Evolutionary conservation across 2,797 vertebrate genomes (phyloP), one percentile per base, ranked within the genome.

Genomic region (Silurus lanzhouensis): DNA sequence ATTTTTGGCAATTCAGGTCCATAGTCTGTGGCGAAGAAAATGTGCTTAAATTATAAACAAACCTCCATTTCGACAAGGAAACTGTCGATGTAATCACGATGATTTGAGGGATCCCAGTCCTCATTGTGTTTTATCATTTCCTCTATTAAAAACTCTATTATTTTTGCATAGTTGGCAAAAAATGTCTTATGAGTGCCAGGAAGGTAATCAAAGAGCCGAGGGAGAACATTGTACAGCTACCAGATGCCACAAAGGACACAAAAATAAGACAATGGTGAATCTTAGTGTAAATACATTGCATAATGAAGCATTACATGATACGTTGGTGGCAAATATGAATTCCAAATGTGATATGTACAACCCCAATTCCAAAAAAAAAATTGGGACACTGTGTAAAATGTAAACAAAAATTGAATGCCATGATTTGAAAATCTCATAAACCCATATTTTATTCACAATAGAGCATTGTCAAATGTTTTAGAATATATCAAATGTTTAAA

Each of bases 51-150:
- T 76, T 13, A 44, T 38, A 10, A 57, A 79, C 85, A 78, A 77
- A 86, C 96, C 95, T 95, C 93, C 0, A 95, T 95, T 89, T 96
- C 95, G 66, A 82, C 80, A 82, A 97, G 93, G 90, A 96, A 97
- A 6, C 90, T 92, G 72, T 97, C 96, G 0, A 96, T 94, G 85
- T 92, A 97, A 90, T 97, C 96, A 1, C 93, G 91, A 64, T 96
- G 96, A 83, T 94, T 92, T n/a, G 84, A 88, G 1, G 95, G 92
- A 88, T 97, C 95, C 90, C 95, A 91, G 0, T 94, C 92, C 81
- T 92, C 91, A 88, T 91, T 93, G 89, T 97, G 96, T 76, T 92
- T 90, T 3, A 89, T 85, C 0, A 96, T 90, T 61, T 93, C 93
- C 20, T 84, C 31, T 46, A n/a, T 85, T 78, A 96, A 91, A 89